A percentile compares a stretch with the other conserved stretches of the same genome.
These are phyloP conservation scores for Pao palembangensis DNA, from an alignment of 2,113 vertebrate species.

Conservation along the genomic window DNA sequence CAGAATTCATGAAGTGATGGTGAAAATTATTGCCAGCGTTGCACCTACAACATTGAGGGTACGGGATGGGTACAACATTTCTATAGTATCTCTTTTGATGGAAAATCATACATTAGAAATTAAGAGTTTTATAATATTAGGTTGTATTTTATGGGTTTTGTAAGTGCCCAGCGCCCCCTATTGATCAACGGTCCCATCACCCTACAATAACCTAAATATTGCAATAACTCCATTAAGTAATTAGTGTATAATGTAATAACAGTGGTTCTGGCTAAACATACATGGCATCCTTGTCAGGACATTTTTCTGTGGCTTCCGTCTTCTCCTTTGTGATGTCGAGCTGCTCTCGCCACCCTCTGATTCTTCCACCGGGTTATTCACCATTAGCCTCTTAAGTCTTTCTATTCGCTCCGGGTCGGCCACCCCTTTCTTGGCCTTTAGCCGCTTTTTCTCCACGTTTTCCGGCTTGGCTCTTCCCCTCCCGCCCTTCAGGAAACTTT, in stretches of 20 bases:
- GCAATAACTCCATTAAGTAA: neutral
- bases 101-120: too few relatives aligned
- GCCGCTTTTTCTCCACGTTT: conserved; percentile 73
- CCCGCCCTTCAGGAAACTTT: conserved; percentile 82
- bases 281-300: conserved; percentile 90
- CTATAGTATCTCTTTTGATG: too few relatives aligned
- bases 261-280: conserved; percentile 61
- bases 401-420: conserved; percentile 79
- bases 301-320: conserved; percentile 78
- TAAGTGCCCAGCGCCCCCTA: too few relatives aligned
- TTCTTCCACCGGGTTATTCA: conserved; percentile 68
- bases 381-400: conserved; percentile 84
- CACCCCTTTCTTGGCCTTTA: conserved; percentile 65
- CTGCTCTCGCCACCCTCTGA: conserved; percentile 62
- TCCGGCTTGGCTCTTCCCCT: conserved; percentile 75
- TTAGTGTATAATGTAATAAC: neutral
- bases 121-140: too few relatives aligned
- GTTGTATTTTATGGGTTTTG: too few relatives aligned
- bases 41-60: too few relatives aligned
- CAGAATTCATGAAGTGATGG: too few relatives aligned
- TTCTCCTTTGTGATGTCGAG: conserved; percentile 26
- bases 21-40: too few relatives aligned
- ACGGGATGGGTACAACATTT: too few relatives aligned
- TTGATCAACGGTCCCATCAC: too few relatives aligned
- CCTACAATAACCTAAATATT: neutral